Conservation (phyloP, 2,888 invertebrate species). For the Meloe dianella region DNA sequence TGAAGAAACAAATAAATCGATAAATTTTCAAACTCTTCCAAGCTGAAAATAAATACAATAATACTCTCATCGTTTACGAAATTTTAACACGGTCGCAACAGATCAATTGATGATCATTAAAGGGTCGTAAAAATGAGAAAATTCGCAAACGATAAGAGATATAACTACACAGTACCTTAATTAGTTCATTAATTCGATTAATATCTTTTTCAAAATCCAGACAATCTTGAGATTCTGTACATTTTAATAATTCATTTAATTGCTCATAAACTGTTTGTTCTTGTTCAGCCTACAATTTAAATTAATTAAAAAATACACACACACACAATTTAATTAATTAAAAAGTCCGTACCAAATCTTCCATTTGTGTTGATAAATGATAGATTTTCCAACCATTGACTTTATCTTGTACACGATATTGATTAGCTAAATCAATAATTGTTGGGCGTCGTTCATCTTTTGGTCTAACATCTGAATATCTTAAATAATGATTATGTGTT, state of each 20-base stretch:
- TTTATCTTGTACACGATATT: constrained; percentile 84
- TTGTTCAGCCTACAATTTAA: constrained; percentile 60
- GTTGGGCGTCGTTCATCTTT: constrained; percentile 86
- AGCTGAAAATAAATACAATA: too few relatives aligned
- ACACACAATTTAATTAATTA: neutral
- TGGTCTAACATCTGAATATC: constrained; percentile 81
- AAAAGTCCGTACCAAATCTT: constrained; percentile 77
- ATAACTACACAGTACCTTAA: constrained; percentile 67
- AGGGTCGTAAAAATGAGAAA: too few relatives aligned
- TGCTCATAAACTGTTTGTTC: constrained; percentile 61
- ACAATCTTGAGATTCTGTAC: constrained; percentile 56
- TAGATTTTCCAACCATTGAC: constrained; percentile 95
- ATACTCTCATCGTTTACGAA: too few relatives aligned
- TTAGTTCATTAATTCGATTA: constrained; percentile 64
- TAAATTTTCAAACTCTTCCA: too few relatives aligned
- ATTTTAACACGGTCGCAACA: too few relatives aligned
- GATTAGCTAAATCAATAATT: constrained; percentile 88
- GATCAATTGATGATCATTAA: too few relatives aligned
- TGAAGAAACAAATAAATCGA: too few relatives aligned
- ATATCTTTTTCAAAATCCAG: constrained; percentile 53
- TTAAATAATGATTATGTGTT: constrained; percentile 74
- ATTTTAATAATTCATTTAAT: constrained; percentile 55
- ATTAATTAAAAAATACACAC: constrained; percentile 17
- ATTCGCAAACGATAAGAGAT: too few relatives aligned
- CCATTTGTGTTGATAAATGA: constrained; percentile 91